These are phyloP conservation scores for Drosophila subquinaria DNA, from an alignment of 2,888 invertebrate genomes.

Conservation along the genomic window DNA sequence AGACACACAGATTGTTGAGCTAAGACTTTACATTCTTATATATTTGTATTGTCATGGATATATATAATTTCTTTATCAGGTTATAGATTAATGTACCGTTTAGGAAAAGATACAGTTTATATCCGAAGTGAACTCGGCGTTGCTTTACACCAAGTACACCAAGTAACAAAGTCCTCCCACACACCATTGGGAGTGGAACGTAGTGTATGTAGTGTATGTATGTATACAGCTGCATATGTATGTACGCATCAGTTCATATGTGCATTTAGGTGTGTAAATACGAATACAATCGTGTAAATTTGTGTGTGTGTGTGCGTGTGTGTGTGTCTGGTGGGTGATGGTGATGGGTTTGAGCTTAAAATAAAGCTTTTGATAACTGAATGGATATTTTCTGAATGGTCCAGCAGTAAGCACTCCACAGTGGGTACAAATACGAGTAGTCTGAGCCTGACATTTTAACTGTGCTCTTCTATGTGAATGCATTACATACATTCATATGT, in stretches of 20 bases:
- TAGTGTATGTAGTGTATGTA: conserved; percentile 4
- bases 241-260: neutral
- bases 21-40: neutral
- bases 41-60: neutral
- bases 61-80: neutral
- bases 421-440: neutral
- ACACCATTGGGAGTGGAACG: conserved; percentile 2
- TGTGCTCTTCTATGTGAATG: neutral
- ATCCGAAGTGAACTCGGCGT: neutral
- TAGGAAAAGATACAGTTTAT: neutral
- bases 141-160: neutral
- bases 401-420: neutral
- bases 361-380: conserved; percentile 9
- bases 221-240: neutral
- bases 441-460: neutral
- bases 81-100: neutral
- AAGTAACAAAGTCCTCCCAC: conserved; percentile 1
- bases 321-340: too few species aligned
- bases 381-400: conserved; percentile 19
- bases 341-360: conserved; percentile 1
- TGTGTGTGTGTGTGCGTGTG: neutral
- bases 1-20: neutral
- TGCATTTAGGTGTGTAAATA: neutral
- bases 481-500: neutral
- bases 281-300: neutral